Evolutionary conservation across 2,797 vertebrate genomes (phyloP), one percentile per base, ranked within the genome.

Genomic region (Nyctalus aviator): DNA sequence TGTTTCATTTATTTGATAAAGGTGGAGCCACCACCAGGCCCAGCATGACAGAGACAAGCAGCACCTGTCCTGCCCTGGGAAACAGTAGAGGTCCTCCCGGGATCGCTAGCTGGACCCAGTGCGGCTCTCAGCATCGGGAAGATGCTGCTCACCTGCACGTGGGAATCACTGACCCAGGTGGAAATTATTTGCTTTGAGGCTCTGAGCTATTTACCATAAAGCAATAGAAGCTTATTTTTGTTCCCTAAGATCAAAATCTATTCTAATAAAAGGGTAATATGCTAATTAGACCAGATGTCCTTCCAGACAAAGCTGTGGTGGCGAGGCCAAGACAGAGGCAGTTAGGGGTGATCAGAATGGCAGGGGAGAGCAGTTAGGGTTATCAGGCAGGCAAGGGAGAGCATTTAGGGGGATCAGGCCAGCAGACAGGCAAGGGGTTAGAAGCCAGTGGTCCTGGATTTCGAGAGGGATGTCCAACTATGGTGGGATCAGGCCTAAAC

Each of bases 161-260:
- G 62, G 92, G 68, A 81, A 77, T 15, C 57, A 37, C 48, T 37
- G 21, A 69, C 23, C 21, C 71, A 57, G 81, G 62, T 21, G 46
- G 27, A 72, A 83, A n/a, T 64, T 27, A 84, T 53, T 71, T 77
- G 62, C 25, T 25, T 69, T 76, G 59, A 77, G 62, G 32, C 12
- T 88, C 64, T 91, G 37, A 18, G 59, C 23, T 89, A 32, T 44
- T 62, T 84, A 71, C 17, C 76, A 41, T 41, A 84, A 84, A 84
- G 23, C 12, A 57, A 62, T 30, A n/a, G 1, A 72, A 88, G 55
- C 21, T 78, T 30, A 32, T 72, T 90, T 90, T 88, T 50, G 25
- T 62, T 68, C 50, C 64, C 37, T 41, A 75, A 76, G 87, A 79
- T 93, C 46, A 88, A 89, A 72, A 72, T 55, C 53, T 55, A 55